A percentile compares a stretch with the other conserved stretches of the same genome.
Conservation (phyloP, 2,797 vertebrate genomes). For the Scomberomorus guttatus region DNA sequence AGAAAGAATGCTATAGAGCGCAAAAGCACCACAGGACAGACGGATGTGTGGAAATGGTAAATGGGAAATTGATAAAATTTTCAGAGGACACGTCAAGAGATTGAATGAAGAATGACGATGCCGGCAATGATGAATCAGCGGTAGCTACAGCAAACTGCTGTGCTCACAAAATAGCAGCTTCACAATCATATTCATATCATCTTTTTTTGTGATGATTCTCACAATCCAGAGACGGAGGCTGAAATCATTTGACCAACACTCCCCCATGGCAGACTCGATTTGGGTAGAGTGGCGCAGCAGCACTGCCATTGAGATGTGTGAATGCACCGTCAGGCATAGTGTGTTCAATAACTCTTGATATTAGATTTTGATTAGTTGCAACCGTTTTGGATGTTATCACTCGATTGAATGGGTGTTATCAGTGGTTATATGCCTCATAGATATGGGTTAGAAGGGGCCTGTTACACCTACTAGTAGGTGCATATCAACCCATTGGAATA, state of each 20-base stretch:
- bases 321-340: slow-evolving; percentile 13
- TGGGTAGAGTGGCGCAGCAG: background rate
- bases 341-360: slow-evolving; percentile 16
- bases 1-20: slow-evolving; percentile 17
- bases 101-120: slow-evolving; percentile 20
- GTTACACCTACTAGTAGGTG: too few relatives aligned
- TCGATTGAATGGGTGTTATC: too few relatives aligned
- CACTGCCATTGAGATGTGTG: slow-evolving; percentile 16
- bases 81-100: background rate
- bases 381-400: too few relatives aligned
- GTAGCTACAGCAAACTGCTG: slow-evolving; percentile 31
- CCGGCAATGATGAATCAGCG: slow-evolving; percentile 55
- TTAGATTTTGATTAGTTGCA: slow-evolving; percentile 27
- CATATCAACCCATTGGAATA: too few relatives aligned
- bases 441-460: too few relatives aligned
- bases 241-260: slow-evolving; percentile 23
- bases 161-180: slow-evolving; percentile 31
- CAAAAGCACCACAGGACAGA: slow-evolving; percentile 7
- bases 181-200: slow-evolving; percentile 30
- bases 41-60: slow-evolving; percentile 10
- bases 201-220: slow-evolving; percentile 24
- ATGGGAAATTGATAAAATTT: slow-evolving; percentile 11
- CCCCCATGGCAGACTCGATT: slow-evolving; percentile 3
- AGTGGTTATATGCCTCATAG: too few relatives aligned
- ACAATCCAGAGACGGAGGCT: slow-evolving; percentile 17